A percentile compares a stretch with the other conserved stretches of the same genome.
These are phyloP conservation scores for Natrix natrix DNA, from an alignment of 2,797 vertebrate genomes.

Conservation along the genomic window DNA sequence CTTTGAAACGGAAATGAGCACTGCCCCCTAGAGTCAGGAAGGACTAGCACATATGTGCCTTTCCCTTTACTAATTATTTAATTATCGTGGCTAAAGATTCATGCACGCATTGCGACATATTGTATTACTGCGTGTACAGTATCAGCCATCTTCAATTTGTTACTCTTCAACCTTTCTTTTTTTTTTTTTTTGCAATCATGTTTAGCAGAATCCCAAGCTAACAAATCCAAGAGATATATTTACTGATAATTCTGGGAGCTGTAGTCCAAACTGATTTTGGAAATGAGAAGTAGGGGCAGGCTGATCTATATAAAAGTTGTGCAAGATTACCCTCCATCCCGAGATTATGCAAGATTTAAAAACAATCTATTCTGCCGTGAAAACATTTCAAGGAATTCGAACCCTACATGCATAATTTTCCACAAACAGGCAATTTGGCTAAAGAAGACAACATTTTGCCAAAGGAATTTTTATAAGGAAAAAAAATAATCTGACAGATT, in stretches of 20 bases:
- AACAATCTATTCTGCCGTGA: constrained; percentile 8
- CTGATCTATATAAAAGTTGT: background rate
- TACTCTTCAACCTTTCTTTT: background rate
- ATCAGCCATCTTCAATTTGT: background rate
- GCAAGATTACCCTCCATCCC: background rate
- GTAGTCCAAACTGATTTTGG: background rate
- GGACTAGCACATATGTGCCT: too few relatives aligned
- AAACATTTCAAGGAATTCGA: constrained; percentile 1
- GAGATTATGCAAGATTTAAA: background rate
- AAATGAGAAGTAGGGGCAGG: background rate
- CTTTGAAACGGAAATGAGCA: too few relatives aligned
- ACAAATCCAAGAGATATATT: background rate
- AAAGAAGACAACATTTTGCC: background rate
- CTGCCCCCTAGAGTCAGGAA: too few relatives aligned
- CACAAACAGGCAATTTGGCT: background rate
- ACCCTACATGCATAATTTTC: background rate
- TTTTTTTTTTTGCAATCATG: background rate
- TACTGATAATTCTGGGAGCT: background rate
- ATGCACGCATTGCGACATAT: background rate
- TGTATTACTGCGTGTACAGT: background rate
- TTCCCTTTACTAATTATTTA: too few relatives aligned
- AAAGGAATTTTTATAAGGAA: background rate
- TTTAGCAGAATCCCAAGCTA: background rate
- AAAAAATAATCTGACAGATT: background rate
- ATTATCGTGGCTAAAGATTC: background rate